phyloP scores from a whole-genome alignment of 2,113 vertebrate genomes.

The Hydropotes inermis region DNA sequence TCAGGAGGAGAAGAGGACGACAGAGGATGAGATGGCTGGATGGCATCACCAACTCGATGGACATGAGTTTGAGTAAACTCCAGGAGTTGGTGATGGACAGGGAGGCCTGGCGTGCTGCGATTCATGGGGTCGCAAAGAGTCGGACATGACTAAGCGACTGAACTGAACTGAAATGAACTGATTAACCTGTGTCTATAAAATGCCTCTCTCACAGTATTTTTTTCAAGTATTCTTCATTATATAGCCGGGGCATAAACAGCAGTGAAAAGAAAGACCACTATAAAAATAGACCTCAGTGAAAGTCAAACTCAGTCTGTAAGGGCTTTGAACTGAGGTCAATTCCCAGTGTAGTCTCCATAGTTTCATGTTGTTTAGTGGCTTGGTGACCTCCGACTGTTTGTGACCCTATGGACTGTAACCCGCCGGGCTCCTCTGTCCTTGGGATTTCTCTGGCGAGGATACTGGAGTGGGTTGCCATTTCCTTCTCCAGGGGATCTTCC shows the following conservation, averaged over 20 bases:
- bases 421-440: background rate
- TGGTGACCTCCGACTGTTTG: background rate
- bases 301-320: background rate
- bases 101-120: too few species aligned
- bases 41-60: too few species aligned
- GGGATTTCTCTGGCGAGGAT: background rate
- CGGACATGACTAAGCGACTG: too few species aligned
- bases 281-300: background rate
- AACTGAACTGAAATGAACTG: too few species aligned
- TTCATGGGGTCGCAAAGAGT: too few species aligned
- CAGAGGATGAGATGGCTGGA: too few species aligned
- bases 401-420: background rate
- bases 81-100: too few species aligned
- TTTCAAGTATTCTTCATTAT: background rate
- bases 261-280: background rate
- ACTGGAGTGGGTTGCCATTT: background rate
- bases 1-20: too few species aligned
- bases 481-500: background rate
- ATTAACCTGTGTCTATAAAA: background rate
- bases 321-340: background rate
- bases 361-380: background rate
- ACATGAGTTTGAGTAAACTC: too few species aligned
- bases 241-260: background rate
- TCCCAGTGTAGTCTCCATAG: background rate
- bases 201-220: background rate